These are phyloP conservation scores for Lochmaea crataegi DNA, from an alignment of 2,888 invertebrate genomes.

Conservation along the genomic window DNA sequence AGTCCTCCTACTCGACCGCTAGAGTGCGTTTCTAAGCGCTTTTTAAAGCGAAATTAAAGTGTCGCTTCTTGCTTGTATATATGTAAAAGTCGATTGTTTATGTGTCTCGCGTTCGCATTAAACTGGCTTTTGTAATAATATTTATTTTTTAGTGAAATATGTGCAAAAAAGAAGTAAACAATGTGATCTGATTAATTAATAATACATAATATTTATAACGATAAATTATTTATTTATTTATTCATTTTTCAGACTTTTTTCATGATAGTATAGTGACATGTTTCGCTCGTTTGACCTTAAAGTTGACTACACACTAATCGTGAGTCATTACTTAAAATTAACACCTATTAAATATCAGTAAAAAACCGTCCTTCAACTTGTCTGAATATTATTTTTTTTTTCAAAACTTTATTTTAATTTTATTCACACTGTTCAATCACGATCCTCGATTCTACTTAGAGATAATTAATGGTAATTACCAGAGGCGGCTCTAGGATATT, in stretches of 20 bases:
- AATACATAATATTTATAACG: background rate
- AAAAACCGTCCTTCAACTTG: background rate
- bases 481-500: no score
- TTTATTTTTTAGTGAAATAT: background rate
- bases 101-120: no score
- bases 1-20: no score
- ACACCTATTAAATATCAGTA: background rate
- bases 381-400: background rate
- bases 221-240: no score
- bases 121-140: no score
- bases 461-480: background rate
- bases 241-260: no score
- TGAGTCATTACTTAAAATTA: constrained; percentile 1
- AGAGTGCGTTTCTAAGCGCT: no score
- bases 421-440: background rate
- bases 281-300: background rate
- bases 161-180: background rate
- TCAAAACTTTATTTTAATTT: background rate
- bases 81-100: no score
- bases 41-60: no score
- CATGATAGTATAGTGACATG: background rate
- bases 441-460: background rate
- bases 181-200: background rate
- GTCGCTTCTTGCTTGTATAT: no score
- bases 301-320: background rate